Evolutionary conservation across 1,140 invertebrate genomes (phyloP).

Genomic region (Drosophila bocki): DNA sequence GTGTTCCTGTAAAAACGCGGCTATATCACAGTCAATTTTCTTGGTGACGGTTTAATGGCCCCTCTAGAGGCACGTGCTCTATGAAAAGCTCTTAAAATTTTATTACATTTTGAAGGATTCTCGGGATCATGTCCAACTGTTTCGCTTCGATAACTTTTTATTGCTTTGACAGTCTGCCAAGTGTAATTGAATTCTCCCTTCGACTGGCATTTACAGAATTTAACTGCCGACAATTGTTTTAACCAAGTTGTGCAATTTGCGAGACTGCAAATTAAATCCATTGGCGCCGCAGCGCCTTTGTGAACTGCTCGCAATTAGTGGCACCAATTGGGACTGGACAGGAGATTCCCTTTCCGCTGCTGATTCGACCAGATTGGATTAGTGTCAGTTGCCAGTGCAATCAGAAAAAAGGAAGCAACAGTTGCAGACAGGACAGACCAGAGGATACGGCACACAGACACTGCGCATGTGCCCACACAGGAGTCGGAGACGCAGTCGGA

Average conservation of each 20-base stretch:
- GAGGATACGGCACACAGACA: neutral
- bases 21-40: slow-evolving; percentile 38
- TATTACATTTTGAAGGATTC: slow-evolving; percentile 45
- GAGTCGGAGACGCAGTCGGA: neutral
- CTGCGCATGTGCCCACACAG: slow-evolving; percentile 57
- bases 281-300: slow-evolving; percentile 25
- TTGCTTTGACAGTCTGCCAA: slow-evolving; percentile 40
- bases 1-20: slow-evolving; percentile 2
- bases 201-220: slow-evolving; percentile 25
- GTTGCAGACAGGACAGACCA: slow-evolving; percentile 30
- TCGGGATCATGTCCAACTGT: slow-evolving; percentile 28
- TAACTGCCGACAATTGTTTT: slow-evolving; percentile 46
- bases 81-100: slow-evolving; percentile 46
- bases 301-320: slow-evolving; percentile 42
- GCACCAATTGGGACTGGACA: slow-evolving; percentile 27
- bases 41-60: slow-evolving; percentile 9
- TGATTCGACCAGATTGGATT: slow-evolving; percentile 52
- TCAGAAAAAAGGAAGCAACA: slow-evolving; percentile 52
- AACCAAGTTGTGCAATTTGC: slow-evolving; percentile 65
- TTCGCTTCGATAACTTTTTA: slow-evolving; percentile 28
- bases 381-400: slow-evolving; percentile 61
- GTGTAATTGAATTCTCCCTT: slow-evolving; percentile 39
- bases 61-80: slow-evolving; percentile 6
- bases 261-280: slow-evolving; percentile 55
- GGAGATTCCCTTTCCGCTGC: slow-evolving; percentile 9